Evolutionary conservation across 1,140 invertebrate species (phyloP).

Genomic region (Phymorhynchus buccinoides): DNA sequence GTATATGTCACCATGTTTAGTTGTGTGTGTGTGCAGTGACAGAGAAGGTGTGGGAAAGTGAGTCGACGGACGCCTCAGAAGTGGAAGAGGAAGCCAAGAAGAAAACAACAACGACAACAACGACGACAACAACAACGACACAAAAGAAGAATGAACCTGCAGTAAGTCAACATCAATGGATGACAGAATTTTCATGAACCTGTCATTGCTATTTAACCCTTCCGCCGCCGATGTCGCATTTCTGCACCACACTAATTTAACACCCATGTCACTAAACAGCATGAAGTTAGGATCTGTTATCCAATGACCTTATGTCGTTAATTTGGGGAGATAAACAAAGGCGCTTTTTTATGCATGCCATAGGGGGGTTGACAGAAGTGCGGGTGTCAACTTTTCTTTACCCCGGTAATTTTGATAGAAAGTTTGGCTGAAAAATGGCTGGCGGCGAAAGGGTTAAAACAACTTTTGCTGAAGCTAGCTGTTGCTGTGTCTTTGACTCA

Average conservation of each 20-base stretch:
- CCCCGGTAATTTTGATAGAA: too few relatives aligned
- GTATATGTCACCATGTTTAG: neutral
- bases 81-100: constrained; percentile 55
- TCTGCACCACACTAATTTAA: neutral
- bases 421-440: too few relatives aligned
- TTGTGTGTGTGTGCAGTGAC: constrained; percentile 55
- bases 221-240: neutral
- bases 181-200: neutral
- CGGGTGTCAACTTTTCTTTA: too few relatives aligned
- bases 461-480: too few relatives aligned
- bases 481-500: too few relatives aligned
- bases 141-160: constrained; percentile 14
- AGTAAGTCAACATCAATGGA: neutral
- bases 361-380: too few relatives aligned
- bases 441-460: too few relatives aligned
- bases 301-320: neutral
- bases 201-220: neutral
- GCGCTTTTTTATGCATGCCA: too few relatives aligned
- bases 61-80: constrained; percentile 66
- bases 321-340: too few relatives aligned
- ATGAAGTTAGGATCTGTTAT: neutral
- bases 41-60: constrained; percentile 66
- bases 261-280: neutral
- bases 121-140: neutral
- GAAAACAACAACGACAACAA: too few relatives aligned